Evolutionary conservation across 2,888 invertebrate genomes (phyloP).

Genomic region (Rhynchonema sp.): DNA sequence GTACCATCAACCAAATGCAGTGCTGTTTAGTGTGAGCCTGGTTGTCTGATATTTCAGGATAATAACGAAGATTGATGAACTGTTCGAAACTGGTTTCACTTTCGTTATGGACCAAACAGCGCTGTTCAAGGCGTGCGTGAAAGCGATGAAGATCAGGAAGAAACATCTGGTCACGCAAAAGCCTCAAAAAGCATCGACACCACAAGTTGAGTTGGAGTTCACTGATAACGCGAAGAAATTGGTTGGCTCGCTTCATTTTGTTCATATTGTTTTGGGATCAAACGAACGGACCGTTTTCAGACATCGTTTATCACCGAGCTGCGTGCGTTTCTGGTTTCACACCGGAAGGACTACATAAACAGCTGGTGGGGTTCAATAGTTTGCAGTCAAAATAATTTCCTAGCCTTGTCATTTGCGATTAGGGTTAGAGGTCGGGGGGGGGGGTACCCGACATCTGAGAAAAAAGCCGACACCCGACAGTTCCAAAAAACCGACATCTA

Average conservation of each 20-base stretch:
- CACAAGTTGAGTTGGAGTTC: neutral
- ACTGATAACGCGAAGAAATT: neutral
- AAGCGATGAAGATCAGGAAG: constrained; percentile 55
- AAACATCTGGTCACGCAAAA: constrained; percentile 41
- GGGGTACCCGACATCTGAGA: too few relatives aligned
- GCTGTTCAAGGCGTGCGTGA: constrained; percentile 61
- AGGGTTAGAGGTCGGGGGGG: too few relatives aligned
- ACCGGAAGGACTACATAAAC: constrained; percentile 64
- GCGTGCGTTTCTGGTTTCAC: constrained; percentile 57
- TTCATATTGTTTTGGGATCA: neutral
- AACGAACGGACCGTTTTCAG: too few relatives aligned
- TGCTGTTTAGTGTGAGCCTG: too few relatives aligned
- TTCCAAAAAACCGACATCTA: too few relatives aligned
- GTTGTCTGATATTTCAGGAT: too few relatives aligned
- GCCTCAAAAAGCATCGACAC: neutral
- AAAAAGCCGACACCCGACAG: too few relatives aligned
- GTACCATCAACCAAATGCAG: too few relatives aligned
- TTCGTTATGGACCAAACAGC: constrained; percentile 55
- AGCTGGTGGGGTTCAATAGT: neutral
- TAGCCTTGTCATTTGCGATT: too few relatives aligned
- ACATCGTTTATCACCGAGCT: constrained; percentile 62
- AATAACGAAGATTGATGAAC: too few relatives aligned
- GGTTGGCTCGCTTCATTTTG: neutral
- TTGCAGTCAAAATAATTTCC: too few relatives aligned
- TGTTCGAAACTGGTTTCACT: neutral